These are phyloP conservation scores for Siniperca obscura DNA, from an alignment of 2,797 vertebrate species.

Conservation along the genomic window DNA sequence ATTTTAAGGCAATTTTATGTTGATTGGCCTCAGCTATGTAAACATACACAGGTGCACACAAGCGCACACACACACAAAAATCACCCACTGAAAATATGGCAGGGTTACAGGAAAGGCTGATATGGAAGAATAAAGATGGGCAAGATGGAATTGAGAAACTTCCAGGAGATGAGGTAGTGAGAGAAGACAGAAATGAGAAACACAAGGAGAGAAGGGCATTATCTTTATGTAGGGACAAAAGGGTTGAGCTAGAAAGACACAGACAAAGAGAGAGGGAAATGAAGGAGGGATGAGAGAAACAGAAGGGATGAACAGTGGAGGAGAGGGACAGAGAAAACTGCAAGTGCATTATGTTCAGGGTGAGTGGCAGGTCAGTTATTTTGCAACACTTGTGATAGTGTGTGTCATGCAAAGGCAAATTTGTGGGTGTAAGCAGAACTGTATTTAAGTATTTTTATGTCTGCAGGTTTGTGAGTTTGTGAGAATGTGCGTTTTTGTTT, in stretches of 20 bases:
- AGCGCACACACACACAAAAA: not conserved
- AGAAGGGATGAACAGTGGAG: slow-evolving; percentile 4
- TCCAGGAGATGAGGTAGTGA: not conserved
- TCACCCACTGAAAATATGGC: not conserved
- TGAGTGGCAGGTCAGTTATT: slow-evolving; percentile 58
- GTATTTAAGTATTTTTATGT: slow-evolving; percentile 5
- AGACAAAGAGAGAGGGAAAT: not conserved
- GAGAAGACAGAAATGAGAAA: not conserved
- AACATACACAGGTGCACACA: slow-evolving; percentile 46
- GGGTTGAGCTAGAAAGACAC: not conserved
- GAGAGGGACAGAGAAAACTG: slow-evolving; percentile 26
- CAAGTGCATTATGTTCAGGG: slow-evolving; percentile 45
- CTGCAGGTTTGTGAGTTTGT: slow-evolving; percentile 19
- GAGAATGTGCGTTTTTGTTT: not conserved
- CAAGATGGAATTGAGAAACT: not conserved
- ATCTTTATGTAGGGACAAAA: not conserved
- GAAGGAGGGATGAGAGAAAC: not conserved
- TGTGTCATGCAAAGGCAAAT: slow-evolving; percentile 49
- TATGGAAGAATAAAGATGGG: not conserved
- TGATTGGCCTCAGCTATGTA: slow-evolving; percentile 48
- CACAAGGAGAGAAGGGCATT: not conserved
- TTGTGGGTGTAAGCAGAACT: slow-evolving; percentile 43
- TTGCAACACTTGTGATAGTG: slow-evolving; percentile 40
- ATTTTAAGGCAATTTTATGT: slow-evolving; percentile 28
- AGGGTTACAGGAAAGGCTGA: slow-evolving; percentile 11